Base-by-base conservation (phyloP, 2,888 invertebrate species). In the Biston stratarius region DNA sequence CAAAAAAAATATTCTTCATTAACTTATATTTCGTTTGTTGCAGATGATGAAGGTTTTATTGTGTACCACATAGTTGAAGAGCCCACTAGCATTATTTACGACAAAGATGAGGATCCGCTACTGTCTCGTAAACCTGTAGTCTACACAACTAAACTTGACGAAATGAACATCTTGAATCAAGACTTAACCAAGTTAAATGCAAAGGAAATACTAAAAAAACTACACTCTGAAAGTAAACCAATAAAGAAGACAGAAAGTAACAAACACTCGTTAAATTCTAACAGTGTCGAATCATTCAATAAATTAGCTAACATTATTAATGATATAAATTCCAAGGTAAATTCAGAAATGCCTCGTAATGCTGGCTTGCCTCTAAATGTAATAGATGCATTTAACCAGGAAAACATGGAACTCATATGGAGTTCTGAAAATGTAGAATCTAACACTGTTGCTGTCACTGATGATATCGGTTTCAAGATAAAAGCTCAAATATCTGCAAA, bases 121-220 rank as follows among this genome's bases (percentile, higher is more conserved):
- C 48, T 59, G 2, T 8, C 11, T 61, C 53, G 44, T n/a, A 11
- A 10, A 24, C 76, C 76, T 12, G 53, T 82, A 6, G 76, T 85
- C 2, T 83, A 80, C 47, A 85, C 85, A 9, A 84, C 78, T 15
- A 78, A 75, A 70, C 69, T 85, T 64, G 82, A 85, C 40, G 77
- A 83, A 14, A 84, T 84, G 84, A 52, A 60, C 7, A 70, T 76
- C n/a, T 70, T 77, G 6, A 70, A 75, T 15, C 53, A 63, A 33
- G 55, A 70, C 14, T 49, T 66, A 34, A 40, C 57, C 44, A n/a
- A 49, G 11, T 44, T 56, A 11, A 52, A 40, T 38, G 9, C 52
- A 10, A 52, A 61, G 34, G 62, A 70, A 61, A 65, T 69, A 9
- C 61, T 67, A 6, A 47, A 63, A 34, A 56, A 72, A 47, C 55